Percentiles rank a stretch among this genome's conserved stretches.
Evolutionary conservation across 1,140 invertebrate genomes (phyloP).

Genomic region (Diploscapter pachys): DNA sequence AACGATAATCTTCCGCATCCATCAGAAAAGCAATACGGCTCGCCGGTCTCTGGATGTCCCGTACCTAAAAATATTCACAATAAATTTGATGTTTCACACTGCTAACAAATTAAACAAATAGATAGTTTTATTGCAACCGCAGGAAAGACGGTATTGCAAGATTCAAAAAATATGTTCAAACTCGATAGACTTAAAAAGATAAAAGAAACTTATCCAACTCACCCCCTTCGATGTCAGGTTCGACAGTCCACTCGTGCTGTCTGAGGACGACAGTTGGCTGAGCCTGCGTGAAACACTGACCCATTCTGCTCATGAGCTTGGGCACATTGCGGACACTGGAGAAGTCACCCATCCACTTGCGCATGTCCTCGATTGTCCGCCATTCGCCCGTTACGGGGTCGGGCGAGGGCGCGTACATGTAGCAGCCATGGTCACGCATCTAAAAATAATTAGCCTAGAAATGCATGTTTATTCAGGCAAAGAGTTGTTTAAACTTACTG

Average conservation of each 20-base stretch:
- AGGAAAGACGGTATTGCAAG: too few species aligned
- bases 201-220: background rate
- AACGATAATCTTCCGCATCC: constrained; percentile 38
- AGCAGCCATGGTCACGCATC: constrained; percentile 56
- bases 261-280: constrained; percentile 31
- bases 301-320: constrained; percentile 57
- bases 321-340: constrained; percentile 46
- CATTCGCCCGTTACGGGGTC: constrained; percentile 13
- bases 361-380: constrained; percentile 39
- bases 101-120: too few species aligned
- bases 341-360: constrained; percentile 53
- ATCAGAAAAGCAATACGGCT: constrained; percentile 38
- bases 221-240: constrained; percentile 31
- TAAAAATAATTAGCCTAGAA: constrained; percentile 16
- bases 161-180: too few species aligned
- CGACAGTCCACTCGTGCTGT: constrained; percentile 19
- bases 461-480: too few species aligned
- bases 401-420: constrained; percentile 48
- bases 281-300: constrained; percentile 56
- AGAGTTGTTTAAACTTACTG: too few species aligned
- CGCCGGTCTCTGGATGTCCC: constrained; percentile 16
- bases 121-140: too few species aligned
- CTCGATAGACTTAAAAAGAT: too few species aligned
- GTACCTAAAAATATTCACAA: background rate
- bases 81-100: too few species aligned